These are phyloP conservation scores for Melanotaenia duboulayi DNA, from an alignment of 2,113 vertebrate genomes.

Conservation along the genomic window DNA sequence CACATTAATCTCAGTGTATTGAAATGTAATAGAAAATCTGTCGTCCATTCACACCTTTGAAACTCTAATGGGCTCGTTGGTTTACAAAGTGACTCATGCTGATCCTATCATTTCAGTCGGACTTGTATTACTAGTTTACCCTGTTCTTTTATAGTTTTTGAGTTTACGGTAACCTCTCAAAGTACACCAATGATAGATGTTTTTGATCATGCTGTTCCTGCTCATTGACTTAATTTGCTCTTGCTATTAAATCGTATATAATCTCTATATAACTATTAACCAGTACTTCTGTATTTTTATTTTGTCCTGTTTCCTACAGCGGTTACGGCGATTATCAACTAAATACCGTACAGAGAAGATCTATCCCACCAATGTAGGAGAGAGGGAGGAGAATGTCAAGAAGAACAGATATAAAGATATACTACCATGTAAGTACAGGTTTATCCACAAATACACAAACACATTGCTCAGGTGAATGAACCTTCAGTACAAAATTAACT, in stretches of 20 bases:
- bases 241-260: neutral
- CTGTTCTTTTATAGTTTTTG: neutral
- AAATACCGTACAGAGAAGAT: constrained; percentile 98
- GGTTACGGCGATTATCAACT: constrained; percentile 94
- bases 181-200: neutral
- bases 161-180: neutral
- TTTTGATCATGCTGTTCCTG: neutral
- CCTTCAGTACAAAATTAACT: too few species aligned
- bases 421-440: constrained; percentile 91
- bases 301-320: constrained; percentile 79
- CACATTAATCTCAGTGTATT: neutral
- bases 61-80: neutral
- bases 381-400: constrained; percentile 98
- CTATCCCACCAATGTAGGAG: constrained; percentile 94
- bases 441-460: neutral
- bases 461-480: neutral
- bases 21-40: neutral
- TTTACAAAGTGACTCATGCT: neutral
- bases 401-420: constrained; percentile 99
- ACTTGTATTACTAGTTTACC: neutral
- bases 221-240: neutral
- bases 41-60: neutral
- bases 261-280: neutral
- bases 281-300: neutral
- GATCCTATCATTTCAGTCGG: constrained; percentile 3